A percentile compares a stretch with the other conserved stretches of the same genome.
Conservation (phyloP, 1,140 invertebrate genomes). For the Drosophila nannoptera region DNA sequence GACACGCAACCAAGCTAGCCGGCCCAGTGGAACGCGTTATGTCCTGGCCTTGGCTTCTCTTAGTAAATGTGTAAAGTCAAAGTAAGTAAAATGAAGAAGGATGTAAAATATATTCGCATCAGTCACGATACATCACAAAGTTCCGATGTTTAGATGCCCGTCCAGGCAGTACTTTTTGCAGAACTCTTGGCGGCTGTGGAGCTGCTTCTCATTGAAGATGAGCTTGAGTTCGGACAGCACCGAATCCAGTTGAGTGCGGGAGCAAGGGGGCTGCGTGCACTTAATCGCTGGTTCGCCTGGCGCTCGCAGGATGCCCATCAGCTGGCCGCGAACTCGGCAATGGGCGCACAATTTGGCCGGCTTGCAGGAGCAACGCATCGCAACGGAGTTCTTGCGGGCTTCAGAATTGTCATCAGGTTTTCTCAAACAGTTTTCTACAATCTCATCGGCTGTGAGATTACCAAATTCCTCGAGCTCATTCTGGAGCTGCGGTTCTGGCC, state of each 20-base stretch:
- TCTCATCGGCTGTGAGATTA: background rate
- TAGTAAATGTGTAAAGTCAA: no score
- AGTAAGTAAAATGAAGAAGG: no score
- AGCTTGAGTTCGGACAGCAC: conserved; percentile 58
- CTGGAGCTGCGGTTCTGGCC: conserved; percentile 1
- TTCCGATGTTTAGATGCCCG: background rate
- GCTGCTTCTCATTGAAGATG: conserved; percentile 47
- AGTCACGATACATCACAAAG: background rate
- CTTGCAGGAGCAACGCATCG: conserved; percentile 52
- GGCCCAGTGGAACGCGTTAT: no score
- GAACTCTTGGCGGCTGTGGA: conserved; percentile 12
- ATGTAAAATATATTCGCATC: background rate
- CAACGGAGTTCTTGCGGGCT: no score
- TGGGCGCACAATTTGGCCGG: conserved; percentile 47
- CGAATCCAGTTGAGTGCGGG: conserved; percentile 53
- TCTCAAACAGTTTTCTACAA: conserved; percentile 28
- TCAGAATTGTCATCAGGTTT: no score
- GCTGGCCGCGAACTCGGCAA: conserved; percentile 63
- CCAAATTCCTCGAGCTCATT: no score
- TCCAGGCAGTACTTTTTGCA: background rate
- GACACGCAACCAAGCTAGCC: no score
- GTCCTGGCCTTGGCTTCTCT: no score
- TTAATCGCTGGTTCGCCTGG: no score
- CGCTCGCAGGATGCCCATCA: no score
- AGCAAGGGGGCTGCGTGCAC: no score